Evolutionary conservation across 1,140 invertebrate species (phyloP).

Genomic region (Hetaerina americana): DNA sequence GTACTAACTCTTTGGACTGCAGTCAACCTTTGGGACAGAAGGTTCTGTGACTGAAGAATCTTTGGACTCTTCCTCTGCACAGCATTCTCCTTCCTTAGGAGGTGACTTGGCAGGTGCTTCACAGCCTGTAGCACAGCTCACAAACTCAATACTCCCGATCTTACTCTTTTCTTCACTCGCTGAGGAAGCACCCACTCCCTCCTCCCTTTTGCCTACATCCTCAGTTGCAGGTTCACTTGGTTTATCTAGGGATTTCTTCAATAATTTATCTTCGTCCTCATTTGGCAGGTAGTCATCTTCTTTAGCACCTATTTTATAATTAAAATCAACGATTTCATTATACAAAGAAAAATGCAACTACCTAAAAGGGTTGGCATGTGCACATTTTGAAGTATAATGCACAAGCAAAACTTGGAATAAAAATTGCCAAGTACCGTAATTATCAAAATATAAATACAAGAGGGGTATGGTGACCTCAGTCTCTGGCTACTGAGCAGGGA

Average conservation of each 20-base stretch:
- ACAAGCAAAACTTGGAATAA: too few species aligned
- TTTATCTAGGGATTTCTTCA: conserved; percentile 18
- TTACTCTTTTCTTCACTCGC: conserved; percentile 13
- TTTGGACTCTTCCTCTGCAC: conserved; percentile 14
- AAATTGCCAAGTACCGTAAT: too few species aligned
- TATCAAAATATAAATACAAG: too few species aligned
- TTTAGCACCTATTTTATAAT: conserved; percentile 36
- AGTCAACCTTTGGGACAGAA: background rate
- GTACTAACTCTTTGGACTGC: background rate
- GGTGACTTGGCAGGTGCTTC: conserved; percentile 13
- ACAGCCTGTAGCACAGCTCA: conserved; percentile 25
- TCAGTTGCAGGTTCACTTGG: conserved; percentile 16
- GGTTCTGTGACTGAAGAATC: background rate
- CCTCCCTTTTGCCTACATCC: conserved; percentile 25
- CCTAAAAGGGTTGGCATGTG: background rate
- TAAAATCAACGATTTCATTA: background rate
- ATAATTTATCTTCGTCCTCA: conserved; percentile 17
- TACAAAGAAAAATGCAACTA: background rate
- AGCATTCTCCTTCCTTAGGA: background rate
- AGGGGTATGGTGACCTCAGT: too few species aligned
- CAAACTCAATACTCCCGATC: conserved; percentile 24
- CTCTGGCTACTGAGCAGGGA: too few species aligned
- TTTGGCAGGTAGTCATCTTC: conserved; percentile 50
- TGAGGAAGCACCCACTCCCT: conserved; percentile 20
- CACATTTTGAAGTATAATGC: background rate